Evolutionary conservation across 2,797 vertebrate genomes (phyloP), one percentile per base, ranked within the genome.

Genomic region (Alcedo atthis): DNA sequence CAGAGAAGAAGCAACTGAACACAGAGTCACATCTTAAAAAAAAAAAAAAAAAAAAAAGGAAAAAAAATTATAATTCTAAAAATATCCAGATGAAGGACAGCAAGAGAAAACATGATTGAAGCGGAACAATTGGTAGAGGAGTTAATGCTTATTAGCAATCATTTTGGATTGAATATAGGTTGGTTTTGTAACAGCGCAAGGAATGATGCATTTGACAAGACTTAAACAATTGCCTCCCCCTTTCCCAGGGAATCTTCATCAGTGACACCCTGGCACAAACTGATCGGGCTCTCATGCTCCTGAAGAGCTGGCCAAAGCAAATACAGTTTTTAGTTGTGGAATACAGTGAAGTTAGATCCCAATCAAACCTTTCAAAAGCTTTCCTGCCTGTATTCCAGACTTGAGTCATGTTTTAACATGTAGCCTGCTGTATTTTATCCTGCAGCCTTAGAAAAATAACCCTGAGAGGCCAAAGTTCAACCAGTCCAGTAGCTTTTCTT

Each of bases 61-160:
- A 40, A 40, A 49, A 49, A 53, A 93, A 89, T 55, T 10, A 53
- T 26, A 48, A 70, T 4, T 66, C 84, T 93, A 94, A 96, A 94
- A 96, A 96, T 96, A 92, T 30, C 69, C 67, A 69, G 74, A 55
- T 96, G 93, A 94, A 86, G 95, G 94, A 96, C 84, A 95, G 94
- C 68, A 45, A 84, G 76, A 95, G 95, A 93, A 94, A 95, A 94
- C 91, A 92, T 42, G 92, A 96, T 93, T 94, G 93, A 95, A 58
- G 89, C 0, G 3, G 94, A 96, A 96, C 94, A 96, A 96, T 94
- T 94, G 94, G 93, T 48, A 93, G 94, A 92, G 95, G 91, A 93
- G 93, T 93, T 92, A 93, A 94, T 92, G 66, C 86, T 94, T 89
- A 92, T 97, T 95, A 96, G 90, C 93, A 93, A 89, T 83, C 69